Conservation (phyloP, 2,113 vertebrate species). For the Festucalex cinctus region DNA sequence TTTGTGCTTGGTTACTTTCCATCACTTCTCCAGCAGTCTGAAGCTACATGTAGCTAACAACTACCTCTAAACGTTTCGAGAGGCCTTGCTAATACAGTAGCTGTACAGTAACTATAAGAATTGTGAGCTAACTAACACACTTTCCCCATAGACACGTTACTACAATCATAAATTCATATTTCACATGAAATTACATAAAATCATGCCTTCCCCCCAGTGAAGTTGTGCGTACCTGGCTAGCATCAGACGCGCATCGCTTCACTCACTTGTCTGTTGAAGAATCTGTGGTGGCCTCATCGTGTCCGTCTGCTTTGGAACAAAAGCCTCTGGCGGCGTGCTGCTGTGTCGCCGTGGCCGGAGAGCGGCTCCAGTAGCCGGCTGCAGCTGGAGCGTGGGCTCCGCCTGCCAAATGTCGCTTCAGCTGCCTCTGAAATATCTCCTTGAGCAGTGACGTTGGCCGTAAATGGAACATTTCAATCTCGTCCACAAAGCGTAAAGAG, state of each 20-base stretch:
- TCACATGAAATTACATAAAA: background rate
- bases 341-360: constrained; percentile 14
- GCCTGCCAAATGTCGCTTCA: constrained; percentile 55
- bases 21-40: background rate
- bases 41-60: background rate
- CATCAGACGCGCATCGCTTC: constrained; percentile 7
- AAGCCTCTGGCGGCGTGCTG: constrained; percentile 40
- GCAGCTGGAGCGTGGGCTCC: constrained; percentile 25
- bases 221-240: background rate
- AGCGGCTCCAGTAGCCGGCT: constrained; percentile 39
- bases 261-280: constrained; percentile 72
- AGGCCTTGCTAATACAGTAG: background rate
- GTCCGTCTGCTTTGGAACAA: constrained; percentile 59
- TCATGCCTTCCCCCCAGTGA: background rate
- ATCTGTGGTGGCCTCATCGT: constrained; percentile 52
- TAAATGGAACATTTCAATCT: constrained; percentile 70
- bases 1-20: background rate
- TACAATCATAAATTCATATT: background rate
- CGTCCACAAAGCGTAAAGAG: background rate
- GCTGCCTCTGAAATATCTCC: constrained; percentile 62
- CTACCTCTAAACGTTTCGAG: background rate
- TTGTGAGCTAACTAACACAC: background rate
- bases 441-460: constrained; percentile 63
- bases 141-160: background rate
- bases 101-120: too few relatives aligned